Conservation (phyloP, 2,797 vertebrate genomes). For the Eospalax fontanierii region DNA sequence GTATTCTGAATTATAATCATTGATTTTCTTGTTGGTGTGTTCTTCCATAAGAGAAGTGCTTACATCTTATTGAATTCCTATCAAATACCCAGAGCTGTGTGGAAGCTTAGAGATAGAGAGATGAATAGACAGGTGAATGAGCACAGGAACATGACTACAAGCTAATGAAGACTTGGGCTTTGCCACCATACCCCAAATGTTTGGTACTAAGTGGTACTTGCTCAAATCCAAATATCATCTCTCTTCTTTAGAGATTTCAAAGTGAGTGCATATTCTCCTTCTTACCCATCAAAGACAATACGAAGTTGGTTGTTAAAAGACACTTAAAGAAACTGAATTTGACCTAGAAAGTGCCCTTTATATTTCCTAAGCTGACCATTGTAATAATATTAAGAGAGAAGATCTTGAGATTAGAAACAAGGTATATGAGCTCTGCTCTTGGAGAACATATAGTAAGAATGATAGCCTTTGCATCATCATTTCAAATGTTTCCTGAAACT, state of each 20-base stretch:
- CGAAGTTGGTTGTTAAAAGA: neutral
- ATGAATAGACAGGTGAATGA: conserved; percentile 16
- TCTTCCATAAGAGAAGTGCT: conserved; percentile 29
- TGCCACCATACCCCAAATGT: neutral
- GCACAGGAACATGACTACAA: conserved; percentile 2
- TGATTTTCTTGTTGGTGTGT: conserved; percentile 56
- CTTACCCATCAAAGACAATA: neutral
- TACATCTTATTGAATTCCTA: conserved; percentile 19
- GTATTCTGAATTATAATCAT: conserved; percentile 54
- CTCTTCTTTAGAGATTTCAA: neutral
- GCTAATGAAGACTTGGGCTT: neutral
- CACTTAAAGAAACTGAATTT: neutral
- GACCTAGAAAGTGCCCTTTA: neutral
- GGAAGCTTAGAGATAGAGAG: neutral
- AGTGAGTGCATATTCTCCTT: neutral
- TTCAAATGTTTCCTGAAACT: neutral
- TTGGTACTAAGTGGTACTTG: neutral
- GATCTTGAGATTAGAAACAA: neutral
- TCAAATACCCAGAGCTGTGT: neutral
- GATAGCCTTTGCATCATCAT: neutral
- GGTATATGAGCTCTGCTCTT: neutral
- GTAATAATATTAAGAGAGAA: neutral
- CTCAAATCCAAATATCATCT: conserved; percentile 46
- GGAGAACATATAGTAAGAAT: neutral
- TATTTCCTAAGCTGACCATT: neutral